Conservation (phyloP, 2,888 invertebrate genomes). For the Apodemia mormo region DNA sequence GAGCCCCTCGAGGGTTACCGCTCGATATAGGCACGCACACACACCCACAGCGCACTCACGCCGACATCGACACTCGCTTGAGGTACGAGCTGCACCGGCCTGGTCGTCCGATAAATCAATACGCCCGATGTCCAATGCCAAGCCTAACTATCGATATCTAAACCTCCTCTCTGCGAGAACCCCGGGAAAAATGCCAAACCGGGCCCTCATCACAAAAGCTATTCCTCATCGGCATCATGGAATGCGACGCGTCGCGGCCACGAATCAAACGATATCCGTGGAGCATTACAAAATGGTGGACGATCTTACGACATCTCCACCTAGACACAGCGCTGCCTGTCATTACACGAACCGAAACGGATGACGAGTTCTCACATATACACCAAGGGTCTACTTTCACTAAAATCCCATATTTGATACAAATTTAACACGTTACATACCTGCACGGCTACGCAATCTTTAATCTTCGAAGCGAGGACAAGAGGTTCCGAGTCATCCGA, state of each 20-base stretch:
- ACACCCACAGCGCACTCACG: conserved; percentile 63
- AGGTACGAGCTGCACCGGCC: conserved; percentile 72
- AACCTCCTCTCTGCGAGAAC: conserved; percentile 72
- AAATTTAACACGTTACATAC: conserved; percentile 76
- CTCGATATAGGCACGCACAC: conserved; percentile 79
- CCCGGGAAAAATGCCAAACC: conserved; percentile 73
- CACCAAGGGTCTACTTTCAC: conserved; percentile 78
- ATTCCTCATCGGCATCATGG: conserved; percentile 75
- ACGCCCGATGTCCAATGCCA: conserved; percentile 67
- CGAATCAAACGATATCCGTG: conserved; percentile 76
- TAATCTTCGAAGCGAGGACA: conserved; percentile 84
- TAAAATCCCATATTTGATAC: conserved; percentile 62
- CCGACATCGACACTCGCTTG: conserved; percentile 74
- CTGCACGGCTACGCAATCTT: conserved; percentile 84
- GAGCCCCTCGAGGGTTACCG: conserved; percentile 79
- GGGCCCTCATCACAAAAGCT: conserved; percentile 72
- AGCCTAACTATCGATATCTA: conserved; percentile 61
- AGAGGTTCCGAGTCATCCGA: conserved; percentile 77
- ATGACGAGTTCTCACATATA: conserved; percentile 78
- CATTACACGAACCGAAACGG: conserved; percentile 77
- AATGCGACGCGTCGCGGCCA: conserved; percentile 77
- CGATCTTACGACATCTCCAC: conserved; percentile 83
- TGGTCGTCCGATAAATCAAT: conserved; percentile 80
- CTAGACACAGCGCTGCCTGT: conserved; percentile 75
- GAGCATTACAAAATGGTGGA: conserved; percentile 82